Percentiles rank a stretch among this genome's conserved stretches.
Evolutionary conservation across 2,888 invertebrate species (phyloP).

Genomic region (Arctia plantaginis): DNA sequence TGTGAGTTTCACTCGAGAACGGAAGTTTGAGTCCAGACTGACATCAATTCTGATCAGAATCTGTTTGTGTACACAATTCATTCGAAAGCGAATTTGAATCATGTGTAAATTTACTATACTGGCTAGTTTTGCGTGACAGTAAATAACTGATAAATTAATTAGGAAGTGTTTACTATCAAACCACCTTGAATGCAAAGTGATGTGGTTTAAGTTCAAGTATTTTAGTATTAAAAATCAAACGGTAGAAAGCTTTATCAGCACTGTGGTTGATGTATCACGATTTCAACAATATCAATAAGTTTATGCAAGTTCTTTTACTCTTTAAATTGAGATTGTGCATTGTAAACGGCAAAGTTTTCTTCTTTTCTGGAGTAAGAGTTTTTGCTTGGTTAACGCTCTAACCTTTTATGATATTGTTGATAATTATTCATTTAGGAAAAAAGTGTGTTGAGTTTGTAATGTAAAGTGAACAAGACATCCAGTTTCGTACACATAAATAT

Average conservation of each 20-base stretch:
- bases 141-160: not conserved
- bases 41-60: slow-evolving; percentile 54
- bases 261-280: too few relatives aligned
- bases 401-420: not conserved
- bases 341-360: slow-evolving; percentile 73
- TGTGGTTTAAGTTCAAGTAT: not conserved
- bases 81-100: slow-evolving; percentile 12
- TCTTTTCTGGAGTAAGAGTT: slow-evolving; percentile 75
- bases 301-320: not conserved
- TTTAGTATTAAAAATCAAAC: not conserved
- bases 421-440: not conserved
- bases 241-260: too few relatives aligned
- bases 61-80: slow-evolving; percentile 24
- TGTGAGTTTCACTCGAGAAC: slow-evolving; percentile 60
- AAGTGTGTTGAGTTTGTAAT: not conserved
- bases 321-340: too few relatives aligned
- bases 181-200: not conserved
- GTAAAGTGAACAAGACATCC: too few relatives aligned
- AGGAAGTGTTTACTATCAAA: not conserved
- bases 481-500: too few relatives aligned
- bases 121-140: not conserved
- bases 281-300: not conserved
- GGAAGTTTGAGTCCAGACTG: slow-evolving; percentile 54
- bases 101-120: not conserved
- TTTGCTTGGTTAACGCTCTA: not conserved